A percentile compares a stretch with the other conserved stretches of the same genome.
Conservation (phyloP, 2,797 vertebrate genomes). For the Myotis vivesi region DNA sequence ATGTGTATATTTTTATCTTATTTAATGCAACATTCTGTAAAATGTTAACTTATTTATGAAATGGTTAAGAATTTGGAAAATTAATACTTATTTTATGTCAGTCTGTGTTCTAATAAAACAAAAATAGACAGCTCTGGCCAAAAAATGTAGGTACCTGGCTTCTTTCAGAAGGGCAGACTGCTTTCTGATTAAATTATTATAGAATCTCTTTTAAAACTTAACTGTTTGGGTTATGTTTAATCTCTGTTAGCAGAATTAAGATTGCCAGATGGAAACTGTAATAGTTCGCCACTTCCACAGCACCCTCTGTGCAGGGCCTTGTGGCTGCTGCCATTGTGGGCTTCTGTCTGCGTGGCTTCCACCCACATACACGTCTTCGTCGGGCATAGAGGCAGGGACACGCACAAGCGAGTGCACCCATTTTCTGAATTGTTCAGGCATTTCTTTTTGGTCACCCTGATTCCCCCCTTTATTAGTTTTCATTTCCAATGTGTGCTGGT, state of each 20-base stretch:
- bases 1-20: constrained; percentile 36
- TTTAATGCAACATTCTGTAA: constrained; percentile 60
- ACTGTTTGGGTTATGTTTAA: not conserved
- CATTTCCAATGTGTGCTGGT: constrained; percentile 80
- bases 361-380: constrained; percentile 60
- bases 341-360: not conserved
- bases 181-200: constrained; percentile 59
- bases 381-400: constrained; percentile 70
- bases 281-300: constrained; percentile 28
- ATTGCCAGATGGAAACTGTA: constrained; percentile 54
- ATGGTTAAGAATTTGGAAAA: constrained; percentile 53
- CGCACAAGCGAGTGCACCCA: constrained; percentile 74
- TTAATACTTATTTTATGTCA: constrained; percentile 79
- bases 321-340: constrained; percentile 50
- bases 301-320: constrained; percentile 57
- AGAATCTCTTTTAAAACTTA: constrained; percentile 52
- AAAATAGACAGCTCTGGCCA: not conserved
- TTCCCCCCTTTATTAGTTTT: constrained; percentile 82
- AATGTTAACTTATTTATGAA: constrained; percentile 58
- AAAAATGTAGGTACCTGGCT: not conserved
- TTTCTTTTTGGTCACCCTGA: constrained; percentile 80
- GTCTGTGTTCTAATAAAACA: constrained; percentile 54
- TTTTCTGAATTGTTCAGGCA: constrained; percentile 75
- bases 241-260: not conserved
- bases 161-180: constrained; percentile 59